Evolutionary conservation across 2,797 vertebrate genomes (phyloP).

Genomic region (Monodelphis domestica): DNA sequence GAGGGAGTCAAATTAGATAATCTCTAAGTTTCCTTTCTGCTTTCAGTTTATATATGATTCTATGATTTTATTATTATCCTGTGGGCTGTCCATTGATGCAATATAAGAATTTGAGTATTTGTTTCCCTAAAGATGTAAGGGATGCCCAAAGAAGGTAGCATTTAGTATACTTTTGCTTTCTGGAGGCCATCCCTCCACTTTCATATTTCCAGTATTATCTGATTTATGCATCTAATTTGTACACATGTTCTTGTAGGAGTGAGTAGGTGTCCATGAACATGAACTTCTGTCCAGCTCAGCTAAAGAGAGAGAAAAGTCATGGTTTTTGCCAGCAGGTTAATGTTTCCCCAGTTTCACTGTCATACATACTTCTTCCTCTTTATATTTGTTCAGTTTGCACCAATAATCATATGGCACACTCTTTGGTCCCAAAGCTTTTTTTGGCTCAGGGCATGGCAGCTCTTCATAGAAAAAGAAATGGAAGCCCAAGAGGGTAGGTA

Average conservation of each 20-base stretch:
- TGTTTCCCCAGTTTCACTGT: not conserved
- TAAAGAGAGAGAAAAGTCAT: not conserved
- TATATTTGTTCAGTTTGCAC: not conserved
- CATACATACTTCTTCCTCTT: not conserved
- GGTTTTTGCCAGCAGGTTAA: not conserved
- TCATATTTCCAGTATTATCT: not conserved
- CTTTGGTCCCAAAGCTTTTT: not conserved
- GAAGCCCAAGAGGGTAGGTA: not conserved
- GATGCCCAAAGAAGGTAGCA: not conserved
- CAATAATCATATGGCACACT: not conserved
- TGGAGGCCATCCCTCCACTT: not conserved
- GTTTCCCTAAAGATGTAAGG: not conserved
- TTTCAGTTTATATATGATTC: not conserved
- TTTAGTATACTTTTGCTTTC: not conserved
- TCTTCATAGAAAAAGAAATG: not conserved
- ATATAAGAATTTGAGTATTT: not conserved
- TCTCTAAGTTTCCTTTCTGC: not conserved
- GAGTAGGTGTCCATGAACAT: not conserved
- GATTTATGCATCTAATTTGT: not conserved
- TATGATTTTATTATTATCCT: not conserved
- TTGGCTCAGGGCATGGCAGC: not conserved
- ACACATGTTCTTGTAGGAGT: not conserved
- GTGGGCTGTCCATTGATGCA: not conserved
- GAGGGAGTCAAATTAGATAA: not conserved
- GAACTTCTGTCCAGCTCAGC: not conserved